Evolutionary conservation across 2,113 vertebrate species (phyloP), one percentile per base, ranked within the genome.

Genomic region (Nicator chloris): DNA sequence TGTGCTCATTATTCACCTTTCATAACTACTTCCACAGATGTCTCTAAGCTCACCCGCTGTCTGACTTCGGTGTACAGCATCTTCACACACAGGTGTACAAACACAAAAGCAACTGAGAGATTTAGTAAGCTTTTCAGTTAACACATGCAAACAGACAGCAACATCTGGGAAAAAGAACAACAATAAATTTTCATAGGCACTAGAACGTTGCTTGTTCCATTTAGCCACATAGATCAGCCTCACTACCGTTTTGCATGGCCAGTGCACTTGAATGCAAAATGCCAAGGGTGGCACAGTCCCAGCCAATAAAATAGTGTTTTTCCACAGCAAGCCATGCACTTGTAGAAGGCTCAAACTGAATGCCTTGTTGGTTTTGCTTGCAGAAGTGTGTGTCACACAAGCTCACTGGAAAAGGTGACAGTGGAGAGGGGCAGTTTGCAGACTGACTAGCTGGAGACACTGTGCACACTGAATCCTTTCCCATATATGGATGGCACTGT

Each of bases 401-500:
- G 30, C 15, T 27, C 24, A 18, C 51, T 42, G 39, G 54, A 59
- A 86, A 63, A 78, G 24, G 9, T 89, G 49, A 51, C 13, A 11
- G 9, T n/a, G 42, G 27, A 82, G 31, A 59, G 11, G 9, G 33
- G 33, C 15, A 63, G 37, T 20, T 37, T 53, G 13, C 65, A 66
- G 54, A 28, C 66, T 44, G 42, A 73, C 11, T 37, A 53, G 50
- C 10, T 10, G 3, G 60, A 37, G 13, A 11, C 20, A 45, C 9
- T 17, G 18, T 31, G 22, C 1, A 2, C 26, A 21, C 12, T 0
- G 2, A 16, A 6, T 61, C 10, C 23, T 35, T 44, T 59, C 15
- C 35, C 0, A 1, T 10, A 13, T 6, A 0, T 13, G 13, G 13
- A 27, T 44, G 21, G 23, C 12, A 44, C 21, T 51, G 18, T 28